Evolutionary conservation across 2,888 invertebrate species (phyloP).

Genomic region (Dynastes tityus): DNA sequence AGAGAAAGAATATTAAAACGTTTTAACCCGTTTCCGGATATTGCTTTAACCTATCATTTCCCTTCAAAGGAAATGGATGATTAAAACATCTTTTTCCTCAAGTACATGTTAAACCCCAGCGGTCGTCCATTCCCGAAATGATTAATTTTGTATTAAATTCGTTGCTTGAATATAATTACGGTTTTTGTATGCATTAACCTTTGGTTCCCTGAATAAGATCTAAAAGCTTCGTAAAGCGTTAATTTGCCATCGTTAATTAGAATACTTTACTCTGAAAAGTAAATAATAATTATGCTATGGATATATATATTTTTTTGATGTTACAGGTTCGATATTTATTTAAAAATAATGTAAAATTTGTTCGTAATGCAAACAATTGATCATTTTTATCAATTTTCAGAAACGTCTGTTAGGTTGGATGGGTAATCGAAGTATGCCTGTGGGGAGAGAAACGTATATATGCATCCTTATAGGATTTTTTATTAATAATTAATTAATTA

Average conservation of each 20-base stretch:
- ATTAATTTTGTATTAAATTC: neutral
- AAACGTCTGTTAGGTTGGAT: too few relatives aligned
- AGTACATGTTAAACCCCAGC: neutral
- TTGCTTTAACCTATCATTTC: neutral
- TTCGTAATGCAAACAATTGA: too few relatives aligned
- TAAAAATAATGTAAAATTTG: too few relatives aligned
- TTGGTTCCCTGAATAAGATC: neutral
- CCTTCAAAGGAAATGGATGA: neutral
- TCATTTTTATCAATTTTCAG: too few relatives aligned
- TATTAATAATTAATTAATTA: too few relatives aligned
- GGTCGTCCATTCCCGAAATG: neutral
- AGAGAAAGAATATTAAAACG: neutral
- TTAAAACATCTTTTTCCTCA: neutral
- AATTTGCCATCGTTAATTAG: conserved; percentile 4
- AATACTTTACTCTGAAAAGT: neutral
- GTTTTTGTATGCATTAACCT: neutral
- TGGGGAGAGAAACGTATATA: too few relatives aligned
- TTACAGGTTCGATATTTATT: too few relatives aligned
- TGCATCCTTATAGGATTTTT: too few relatives aligned
- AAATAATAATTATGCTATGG: neutral
- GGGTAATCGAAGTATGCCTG: too few relatives aligned
- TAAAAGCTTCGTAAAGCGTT: neutral
- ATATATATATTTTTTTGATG: too few relatives aligned
- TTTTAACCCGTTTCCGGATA: neutral
- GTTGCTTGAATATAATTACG: neutral